These are phyloP conservation scores for Tetragnatha versicolor DNA, from an alignment of 1,140 invertebrate species.

Conservation along the genomic window DNA sequence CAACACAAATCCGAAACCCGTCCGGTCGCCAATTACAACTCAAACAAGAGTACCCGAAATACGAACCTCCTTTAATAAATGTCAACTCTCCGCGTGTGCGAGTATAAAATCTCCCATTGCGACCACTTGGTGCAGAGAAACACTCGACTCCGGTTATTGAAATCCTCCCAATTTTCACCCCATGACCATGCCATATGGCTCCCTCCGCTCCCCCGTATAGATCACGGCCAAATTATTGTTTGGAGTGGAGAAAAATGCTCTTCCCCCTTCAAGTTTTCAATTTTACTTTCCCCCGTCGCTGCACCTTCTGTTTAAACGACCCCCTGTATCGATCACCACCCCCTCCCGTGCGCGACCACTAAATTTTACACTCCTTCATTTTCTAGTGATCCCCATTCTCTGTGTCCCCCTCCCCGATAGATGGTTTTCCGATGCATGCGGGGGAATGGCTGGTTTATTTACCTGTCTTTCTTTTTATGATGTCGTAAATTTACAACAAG, in stretches of 20 bases:
- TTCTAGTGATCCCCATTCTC: conserved; percentile 2
- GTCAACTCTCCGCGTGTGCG: not conserved
- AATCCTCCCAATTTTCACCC: conserved; percentile 43
- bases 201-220: conserved; percentile 31
- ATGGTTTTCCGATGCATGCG: too few relatives aligned
- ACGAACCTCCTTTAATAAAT: conserved; percentile 17
- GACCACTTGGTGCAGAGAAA: conserved; percentile 10
- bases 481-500: too few relatives aligned
- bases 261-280: conserved; percentile 18
- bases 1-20: too few relatives aligned
- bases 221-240: conserved; percentile 28
- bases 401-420: too few relatives aligned
- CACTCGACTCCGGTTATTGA: conserved; percentile 45
- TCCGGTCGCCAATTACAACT: too few relatives aligned
- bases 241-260: not conserved
- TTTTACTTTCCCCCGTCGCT: conserved; percentile 24
- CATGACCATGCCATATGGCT: conserved; percentile 47
- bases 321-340: not conserved
- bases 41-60: not conserved
- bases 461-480: too few relatives aligned
- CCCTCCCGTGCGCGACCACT: not conserved
- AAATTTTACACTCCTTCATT: conserved; percentile 15
- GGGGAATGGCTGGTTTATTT: too few relatives aligned
- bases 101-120: conserved; percentile 12
- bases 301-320: too few relatives aligned